phyloP scores from a whole-genome alignment of 2,113 vertebrate genomes.

The Thermophis baileyi region DNA sequence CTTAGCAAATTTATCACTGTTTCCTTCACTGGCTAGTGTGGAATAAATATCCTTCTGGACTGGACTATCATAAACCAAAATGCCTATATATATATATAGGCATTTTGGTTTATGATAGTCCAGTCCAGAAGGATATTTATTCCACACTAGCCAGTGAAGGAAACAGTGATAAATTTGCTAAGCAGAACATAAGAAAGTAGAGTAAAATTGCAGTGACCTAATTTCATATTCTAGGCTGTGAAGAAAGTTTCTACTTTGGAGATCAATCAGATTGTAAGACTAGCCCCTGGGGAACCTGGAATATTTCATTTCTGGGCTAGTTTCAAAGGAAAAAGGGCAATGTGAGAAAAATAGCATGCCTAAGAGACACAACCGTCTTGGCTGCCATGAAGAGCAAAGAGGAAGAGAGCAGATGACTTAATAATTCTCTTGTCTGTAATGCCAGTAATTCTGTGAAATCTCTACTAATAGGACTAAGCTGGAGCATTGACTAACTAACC shows the following conservation, averaged over 20 bases:
- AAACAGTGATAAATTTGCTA: slow-evolving; percentile 47
- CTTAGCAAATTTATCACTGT: slow-evolving; percentile 50
- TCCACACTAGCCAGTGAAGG: slow-evolving; percentile 46
- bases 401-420: background rate
- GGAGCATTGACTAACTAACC: background rate
- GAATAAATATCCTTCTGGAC: slow-evolving; percentile 50
- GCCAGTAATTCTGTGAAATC: slow-evolving; percentile 25
- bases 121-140: slow-evolving; percentile 50
- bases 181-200: slow-evolving; percentile 52
- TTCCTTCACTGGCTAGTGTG: slow-evolving; percentile 45
- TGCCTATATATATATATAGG: too few species aligned
- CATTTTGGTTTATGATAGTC: slow-evolving; percentile 29
- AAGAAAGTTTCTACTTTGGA: slow-evolving; percentile 25
- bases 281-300: slow-evolving; percentile 39
- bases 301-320: slow-evolving; percentile 45
- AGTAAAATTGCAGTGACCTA: slow-evolving; percentile 56
- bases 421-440: slow-evolving; percentile 31
- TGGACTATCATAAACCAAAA: slow-evolving; percentile 32
- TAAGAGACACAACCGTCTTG: slow-evolving; percentile 10
- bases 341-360: slow-evolving; percentile 32
- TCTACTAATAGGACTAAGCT: slow-evolving; percentile 5
- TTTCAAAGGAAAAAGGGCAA: slow-evolving; percentile 48
- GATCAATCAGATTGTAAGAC: slow-evolving; percentile 47
- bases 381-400: background rate
- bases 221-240: slow-evolving; percentile 56